Evolutionary conservation across 2,113 vertebrate genomes (phyloP).

Genomic region (Limanda limanda): DNA sequence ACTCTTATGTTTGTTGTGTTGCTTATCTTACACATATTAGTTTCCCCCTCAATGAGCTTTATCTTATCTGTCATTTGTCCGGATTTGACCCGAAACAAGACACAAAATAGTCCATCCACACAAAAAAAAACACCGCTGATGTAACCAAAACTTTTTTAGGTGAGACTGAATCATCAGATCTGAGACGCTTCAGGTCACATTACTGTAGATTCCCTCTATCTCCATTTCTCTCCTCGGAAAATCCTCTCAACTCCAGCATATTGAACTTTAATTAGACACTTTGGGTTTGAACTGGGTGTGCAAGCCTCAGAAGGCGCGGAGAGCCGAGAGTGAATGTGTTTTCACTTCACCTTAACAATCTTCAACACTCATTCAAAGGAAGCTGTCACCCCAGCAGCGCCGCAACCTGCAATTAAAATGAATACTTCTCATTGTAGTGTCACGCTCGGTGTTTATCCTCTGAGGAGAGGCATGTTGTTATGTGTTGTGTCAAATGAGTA

Average conservation of each 20-base stretch:
- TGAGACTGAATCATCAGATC: conserved; percentile 49
- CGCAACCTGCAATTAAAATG: conserved; percentile 2
- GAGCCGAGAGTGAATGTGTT: conserved; percentile 27
- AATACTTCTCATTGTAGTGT: conserved; percentile 45
- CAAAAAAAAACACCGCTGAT: background rate
- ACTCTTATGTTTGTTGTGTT: background rate
- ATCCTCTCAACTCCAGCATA: conserved; percentile 18
- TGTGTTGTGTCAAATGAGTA: conserved; percentile 27
- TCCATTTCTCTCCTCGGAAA: conserved; percentile 30
- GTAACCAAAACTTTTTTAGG: conserved; percentile 13
- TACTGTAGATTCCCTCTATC: conserved; percentile 32
- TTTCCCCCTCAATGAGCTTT: background rate
- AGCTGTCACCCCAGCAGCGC: conserved; percentile 30
- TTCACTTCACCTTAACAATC: conserved; percentile 23
- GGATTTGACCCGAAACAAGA: conserved; percentile 5
- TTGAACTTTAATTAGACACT: conserved; percentile 66
- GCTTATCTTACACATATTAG: background rate
- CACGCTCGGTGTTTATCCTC: conserved; percentile 11
- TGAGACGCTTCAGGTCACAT: conserved; percentile 44
- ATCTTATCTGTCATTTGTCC: conserved; percentile 5
- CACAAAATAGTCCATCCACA: background rate
- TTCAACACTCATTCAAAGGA: conserved; percentile 51
- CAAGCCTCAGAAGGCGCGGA: conserved; percentile 9
- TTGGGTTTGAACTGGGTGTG: conserved; percentile 41
- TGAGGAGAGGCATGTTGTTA: conserved; percentile 32